Percentiles rank a stretch among this genome's conserved stretches.
Evolutionary conservation across 2,113 vertebrate genomes (phyloP).

Genomic region (Myiozetetes cayanensis): DNA sequence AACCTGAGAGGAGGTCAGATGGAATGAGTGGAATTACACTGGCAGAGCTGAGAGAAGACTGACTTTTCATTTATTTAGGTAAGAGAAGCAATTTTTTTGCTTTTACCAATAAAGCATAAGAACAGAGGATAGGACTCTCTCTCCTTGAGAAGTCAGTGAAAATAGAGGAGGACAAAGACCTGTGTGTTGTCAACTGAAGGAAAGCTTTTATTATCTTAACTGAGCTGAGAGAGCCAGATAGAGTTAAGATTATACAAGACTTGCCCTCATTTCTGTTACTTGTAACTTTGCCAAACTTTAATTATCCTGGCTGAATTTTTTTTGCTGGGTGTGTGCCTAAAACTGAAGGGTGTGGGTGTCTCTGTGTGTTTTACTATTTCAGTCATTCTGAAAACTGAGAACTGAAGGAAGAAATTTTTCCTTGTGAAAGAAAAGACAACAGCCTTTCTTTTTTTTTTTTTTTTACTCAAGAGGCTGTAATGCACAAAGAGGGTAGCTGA

Average conservation of each 20-base stretch:
- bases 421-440: background rate
- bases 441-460: background rate
- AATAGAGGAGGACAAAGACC: background rate
- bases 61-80: background rate
- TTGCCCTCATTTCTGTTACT: slow-evolving; percentile 12
- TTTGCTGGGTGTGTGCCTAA: background rate
- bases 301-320: background rate
- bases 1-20: background rate
- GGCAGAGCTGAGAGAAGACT: background rate
- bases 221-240: background rate
- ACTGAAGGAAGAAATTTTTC: rapidly evolving
- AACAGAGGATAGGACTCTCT: background rate
- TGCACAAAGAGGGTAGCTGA: background rate
- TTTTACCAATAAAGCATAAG: background rate
- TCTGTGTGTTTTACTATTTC: background rate
- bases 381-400: background rate
- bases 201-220: background rate
- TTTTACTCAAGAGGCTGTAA: background rate
- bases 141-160: background rate
- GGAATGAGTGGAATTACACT: background rate
- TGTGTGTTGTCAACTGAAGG: background rate
- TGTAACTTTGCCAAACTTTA: slow-evolving; percentile 22
- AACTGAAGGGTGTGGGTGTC: background rate
- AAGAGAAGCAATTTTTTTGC: background rate
- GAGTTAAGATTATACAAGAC: slow-evolving; percentile 24